Evolutionary conservation across 2,888 invertebrate genomes (phyloP), one percentile per base, ranked within the genome.

Genomic region (Drosophila stalkeri): DNA sequence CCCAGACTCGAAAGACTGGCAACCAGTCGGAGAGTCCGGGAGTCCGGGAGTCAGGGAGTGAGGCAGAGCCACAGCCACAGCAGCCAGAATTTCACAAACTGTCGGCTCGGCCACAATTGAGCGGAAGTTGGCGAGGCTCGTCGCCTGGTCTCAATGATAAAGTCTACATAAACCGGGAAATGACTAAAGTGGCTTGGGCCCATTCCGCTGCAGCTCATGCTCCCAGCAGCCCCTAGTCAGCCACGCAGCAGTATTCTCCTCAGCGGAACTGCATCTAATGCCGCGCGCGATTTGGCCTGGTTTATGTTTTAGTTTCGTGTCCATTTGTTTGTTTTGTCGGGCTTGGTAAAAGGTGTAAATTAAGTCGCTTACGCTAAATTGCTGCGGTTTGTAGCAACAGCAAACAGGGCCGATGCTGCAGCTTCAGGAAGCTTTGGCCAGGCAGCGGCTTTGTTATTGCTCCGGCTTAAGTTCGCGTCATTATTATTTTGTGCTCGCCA

Each of bases 81-180:
- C 39, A 51, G 60, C 49, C 60, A 60, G 60, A 64, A 64, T 85
- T 77, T 66, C 83, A 68, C 66, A 68, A 62, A 69, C 79, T 79
- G 77, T 39, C 47, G 52, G 49, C 71, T 7, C n/a, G 44, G 81
- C 88, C 81, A 86, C 84, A 84, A 83, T 84, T 88, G 69, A 78
- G 81, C 86, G 86, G 80, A 87, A 88, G 88, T 86, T 88, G 72
- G 79, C 79, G 66, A 65, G 70, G 74, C 79, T 68, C 77, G 74
- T 72, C 61, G 90, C 80, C 87, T 77, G 82, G 72, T 83, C 86
- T 83, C 89, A 82, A 89, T 87, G 83, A 82, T 83, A 82, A 86
- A 89, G 88, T 84, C 91, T 81, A 84, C 86, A 82, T 89, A 81
- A 87, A 83, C 80, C 89, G 87, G 89, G 79, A 87, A 89, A 85